Evolutionary conservation across 2,113 vertebrate genomes (phyloP).

Genomic region (Hippocampus zosterae): DNA sequence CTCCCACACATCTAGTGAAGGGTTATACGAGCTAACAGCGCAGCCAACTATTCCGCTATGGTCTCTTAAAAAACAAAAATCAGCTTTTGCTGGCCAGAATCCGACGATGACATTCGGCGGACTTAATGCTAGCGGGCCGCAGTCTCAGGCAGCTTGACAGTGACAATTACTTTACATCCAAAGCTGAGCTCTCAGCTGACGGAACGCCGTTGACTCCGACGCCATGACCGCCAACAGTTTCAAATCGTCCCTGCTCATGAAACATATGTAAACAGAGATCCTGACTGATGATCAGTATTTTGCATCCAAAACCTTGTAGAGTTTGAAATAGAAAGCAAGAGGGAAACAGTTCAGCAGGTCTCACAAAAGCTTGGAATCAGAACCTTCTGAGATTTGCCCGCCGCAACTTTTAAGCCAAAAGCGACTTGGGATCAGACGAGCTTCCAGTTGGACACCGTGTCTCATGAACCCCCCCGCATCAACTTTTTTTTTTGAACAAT

Average conservation of each 20-base stretch:
- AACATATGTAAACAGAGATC: conserved; percentile 72
- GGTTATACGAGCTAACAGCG: conserved; percentile 60
- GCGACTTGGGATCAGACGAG: conserved; percentile 57
- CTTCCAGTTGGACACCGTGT: conserved; percentile 27
- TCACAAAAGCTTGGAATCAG: conserved; percentile 34
- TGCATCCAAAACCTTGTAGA: conserved; percentile 33
- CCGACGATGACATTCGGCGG: conserved; percentile 52
- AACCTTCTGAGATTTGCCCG: conserved; percentile 38
- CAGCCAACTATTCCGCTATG: conserved; percentile 65
- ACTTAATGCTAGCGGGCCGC: conserved; percentile 54
- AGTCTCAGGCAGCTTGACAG: conserved; percentile 57
- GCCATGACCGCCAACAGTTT: conserved; percentile 39
- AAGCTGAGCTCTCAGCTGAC: conserved; percentile 53
- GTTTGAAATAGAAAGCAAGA: conserved; percentile 33
- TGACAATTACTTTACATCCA: conserved; percentile 33
- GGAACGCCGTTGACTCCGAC: conserved; percentile 47
- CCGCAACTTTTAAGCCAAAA: conserved; percentile 42
- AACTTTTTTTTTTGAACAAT: conserved; percentile 62
- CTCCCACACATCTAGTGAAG: conserved; percentile 69
- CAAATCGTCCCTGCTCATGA: conserved; percentile 19
- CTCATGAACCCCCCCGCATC: conserved; percentile 6
- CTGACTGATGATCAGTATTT: conserved; percentile 65
- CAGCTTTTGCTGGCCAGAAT: conserved; percentile 55
- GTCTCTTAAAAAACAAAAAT: conserved; percentile 40
- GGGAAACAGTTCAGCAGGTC: conserved; percentile 62